phyloP scores from a whole-genome alignment of 2,888 invertebrate genomes.

The Augochlorella aurata region DNA sequence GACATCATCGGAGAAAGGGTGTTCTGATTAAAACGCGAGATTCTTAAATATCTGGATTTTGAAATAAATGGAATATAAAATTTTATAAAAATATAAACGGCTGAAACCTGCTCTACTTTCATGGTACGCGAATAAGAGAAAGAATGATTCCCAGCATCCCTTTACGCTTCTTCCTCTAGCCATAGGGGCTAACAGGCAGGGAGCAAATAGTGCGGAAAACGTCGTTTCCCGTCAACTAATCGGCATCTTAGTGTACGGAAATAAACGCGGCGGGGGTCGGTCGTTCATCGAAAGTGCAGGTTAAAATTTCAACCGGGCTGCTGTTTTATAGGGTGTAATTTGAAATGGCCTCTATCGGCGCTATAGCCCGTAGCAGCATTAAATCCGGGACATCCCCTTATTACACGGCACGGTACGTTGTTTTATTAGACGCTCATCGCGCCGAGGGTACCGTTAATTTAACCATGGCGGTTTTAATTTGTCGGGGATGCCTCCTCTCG shows the following conservation, averaged over 20 bases:
- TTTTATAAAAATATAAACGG: no score
- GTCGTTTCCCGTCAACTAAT: constrained; percentile 33
- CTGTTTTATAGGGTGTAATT: constrained; percentile 56
- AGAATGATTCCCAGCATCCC: no score
- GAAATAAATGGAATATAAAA: no score
- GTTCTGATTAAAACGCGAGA: no score
- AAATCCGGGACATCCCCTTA: constrained; percentile 65
- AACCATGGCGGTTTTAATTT: constrained; percentile 73
- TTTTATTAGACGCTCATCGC: constrained; percentile 69
- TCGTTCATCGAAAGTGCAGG: constrained; percentile 38
- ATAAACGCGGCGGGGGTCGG: constrained; percentile 10
- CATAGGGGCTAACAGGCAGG: no score
- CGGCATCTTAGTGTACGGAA: constrained; percentile 20
- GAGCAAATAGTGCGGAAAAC: constrained; percentile 25
- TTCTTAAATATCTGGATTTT: no score
- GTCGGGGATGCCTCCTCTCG: constrained; percentile 43
- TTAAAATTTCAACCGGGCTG: constrained; percentile 40
- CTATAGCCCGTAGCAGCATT: constrained; percentile 57
- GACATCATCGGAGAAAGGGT: no score
- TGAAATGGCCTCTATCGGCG: constrained; percentile 56
- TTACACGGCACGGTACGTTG: constrained; percentile 62
- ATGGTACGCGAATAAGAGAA: no score
- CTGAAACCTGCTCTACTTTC: no score
- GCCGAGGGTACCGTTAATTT: constrained; percentile 69
- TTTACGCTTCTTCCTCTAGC: no score